Percentiles rank a stretch among this genome's conserved stretches.
Evolutionary conservation across 1,140 invertebrate species (phyloP).

Genomic region (Vollenhovia emeryi): DNA sequence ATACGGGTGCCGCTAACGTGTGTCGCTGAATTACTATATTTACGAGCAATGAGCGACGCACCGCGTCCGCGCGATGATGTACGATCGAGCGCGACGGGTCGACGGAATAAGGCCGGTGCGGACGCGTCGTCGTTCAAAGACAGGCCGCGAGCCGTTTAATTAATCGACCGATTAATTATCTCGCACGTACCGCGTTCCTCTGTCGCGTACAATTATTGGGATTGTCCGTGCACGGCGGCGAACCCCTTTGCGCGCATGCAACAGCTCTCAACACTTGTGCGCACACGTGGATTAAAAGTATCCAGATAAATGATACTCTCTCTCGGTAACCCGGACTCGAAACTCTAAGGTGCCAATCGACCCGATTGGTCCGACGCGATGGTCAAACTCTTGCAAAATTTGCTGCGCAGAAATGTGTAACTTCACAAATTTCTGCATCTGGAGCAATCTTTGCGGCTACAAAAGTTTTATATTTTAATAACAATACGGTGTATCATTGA

Average conservation of each 20-base stretch:
- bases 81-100: constrained; percentile 37
- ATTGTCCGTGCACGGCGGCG: constrained; percentile 62
- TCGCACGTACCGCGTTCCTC: constrained; percentile 53
- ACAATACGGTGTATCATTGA: neutral
- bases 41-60: constrained; percentile 61
- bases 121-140: constrained; percentile 11
- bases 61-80: constrained; percentile 46
- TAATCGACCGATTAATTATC: constrained; percentile 74
- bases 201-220: constrained; percentile 68
- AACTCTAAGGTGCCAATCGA: constrained; percentile 51
- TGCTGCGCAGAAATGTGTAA: neutral
- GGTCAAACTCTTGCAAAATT: constrained; percentile 28
- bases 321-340: constrained; percentile 15
- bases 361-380: constrained; percentile 20
- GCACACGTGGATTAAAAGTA: constrained; percentile 54
- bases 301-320: constrained; percentile 43
- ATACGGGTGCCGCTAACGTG: constrained; percentile 45
- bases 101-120: constrained; percentile 16
- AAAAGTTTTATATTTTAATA: neutral
- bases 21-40: constrained; percentile 66
- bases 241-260: neutral
- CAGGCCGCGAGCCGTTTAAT: constrained; percentile 59
- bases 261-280: neutral
- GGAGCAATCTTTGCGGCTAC: neutral
- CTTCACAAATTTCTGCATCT: neutral